These are phyloP conservation scores for Dicerorhinus sumatrensis DNA, from an alignment of 2,113 vertebrate species.

Conservation along the genomic window DNA sequence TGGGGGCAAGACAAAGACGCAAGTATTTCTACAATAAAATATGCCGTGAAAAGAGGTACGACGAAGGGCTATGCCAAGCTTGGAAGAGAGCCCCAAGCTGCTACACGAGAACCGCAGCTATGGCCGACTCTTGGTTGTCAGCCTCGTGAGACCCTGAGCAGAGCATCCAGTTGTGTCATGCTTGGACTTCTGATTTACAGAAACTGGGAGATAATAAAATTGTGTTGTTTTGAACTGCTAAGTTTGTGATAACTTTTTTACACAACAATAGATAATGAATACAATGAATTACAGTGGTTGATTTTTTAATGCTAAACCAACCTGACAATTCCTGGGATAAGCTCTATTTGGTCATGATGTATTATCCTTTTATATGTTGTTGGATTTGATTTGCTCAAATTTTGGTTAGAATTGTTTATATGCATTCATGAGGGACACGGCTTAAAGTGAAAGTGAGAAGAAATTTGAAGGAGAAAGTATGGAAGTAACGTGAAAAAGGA, in stretches of 20 bases:
- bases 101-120: not conserved
- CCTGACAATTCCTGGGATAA: not conserved
- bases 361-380: not conserved
- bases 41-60: not conserved
- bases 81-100: not conserved
- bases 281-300: not conserved
- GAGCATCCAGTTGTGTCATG: not conserved
- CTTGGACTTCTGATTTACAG: not conserved
- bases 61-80: not conserved
- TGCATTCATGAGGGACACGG: not conserved
- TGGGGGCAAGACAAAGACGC: not conserved
- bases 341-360: not conserved
- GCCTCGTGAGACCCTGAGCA: not conserved
- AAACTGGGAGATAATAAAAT: not conserved
- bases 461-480: constrained; percentile 33
- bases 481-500: not conserved
- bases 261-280: not conserved
- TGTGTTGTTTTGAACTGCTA: not conserved
- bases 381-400: constrained; percentile 10
- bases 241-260: not conserved
- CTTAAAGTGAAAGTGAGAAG: not conserved
- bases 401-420: not conserved
- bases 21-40: not conserved
- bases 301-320: not conserved
- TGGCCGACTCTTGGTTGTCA: not conserved